phyloP scores from a whole-genome alignment of 1,140 invertebrate species.

The Oreohelix idahoensis region DNA sequence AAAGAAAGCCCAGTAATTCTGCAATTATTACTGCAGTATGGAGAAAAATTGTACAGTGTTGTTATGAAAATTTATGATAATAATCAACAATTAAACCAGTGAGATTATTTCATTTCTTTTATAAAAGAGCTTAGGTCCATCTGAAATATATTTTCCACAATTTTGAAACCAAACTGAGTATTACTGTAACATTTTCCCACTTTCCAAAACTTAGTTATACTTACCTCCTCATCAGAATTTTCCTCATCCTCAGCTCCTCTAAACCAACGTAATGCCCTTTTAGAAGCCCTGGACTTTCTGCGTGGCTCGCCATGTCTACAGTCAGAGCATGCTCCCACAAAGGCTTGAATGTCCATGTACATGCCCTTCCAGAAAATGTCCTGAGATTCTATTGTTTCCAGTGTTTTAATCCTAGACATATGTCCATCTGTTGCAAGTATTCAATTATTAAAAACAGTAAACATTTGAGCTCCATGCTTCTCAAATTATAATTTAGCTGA shows the following conservation, averaged over 20 bases:
- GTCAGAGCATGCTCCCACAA: conserved; percentile 48
- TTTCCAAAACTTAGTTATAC: not conserved
- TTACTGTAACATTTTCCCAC: not conserved
- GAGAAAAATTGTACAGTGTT: too few species aligned
- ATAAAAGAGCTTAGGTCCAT: too few species aligned
- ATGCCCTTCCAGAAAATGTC: conserved; percentile 53
- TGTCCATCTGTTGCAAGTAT: conserved; percentile 41
- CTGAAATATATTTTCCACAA: too few species aligned
- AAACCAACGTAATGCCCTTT: not conserved
- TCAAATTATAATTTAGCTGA: too few species aligned
- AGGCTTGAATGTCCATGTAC: conserved; percentile 48
- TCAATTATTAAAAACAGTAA: too few species aligned
- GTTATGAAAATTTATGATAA: too few species aligned
- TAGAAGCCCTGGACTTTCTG: not conserved
- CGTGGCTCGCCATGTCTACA: conserved; percentile 35
- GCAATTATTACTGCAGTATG: too few species aligned
- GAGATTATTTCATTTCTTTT: too few species aligned
- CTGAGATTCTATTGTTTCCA: conserved; percentile 37
- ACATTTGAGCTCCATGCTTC: too few species aligned
- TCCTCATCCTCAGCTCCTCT: conserved; percentile 12
- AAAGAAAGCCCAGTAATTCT: too few species aligned
- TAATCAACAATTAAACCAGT: too few species aligned
- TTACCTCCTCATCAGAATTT: conserved; percentile 18
- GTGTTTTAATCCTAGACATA: conserved; percentile 34
- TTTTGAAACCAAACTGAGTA: not conserved